phyloP scores from a whole-genome alignment of 2,888 invertebrate genomes.

The Pseudococcus jackbeardsleyi region DNA sequence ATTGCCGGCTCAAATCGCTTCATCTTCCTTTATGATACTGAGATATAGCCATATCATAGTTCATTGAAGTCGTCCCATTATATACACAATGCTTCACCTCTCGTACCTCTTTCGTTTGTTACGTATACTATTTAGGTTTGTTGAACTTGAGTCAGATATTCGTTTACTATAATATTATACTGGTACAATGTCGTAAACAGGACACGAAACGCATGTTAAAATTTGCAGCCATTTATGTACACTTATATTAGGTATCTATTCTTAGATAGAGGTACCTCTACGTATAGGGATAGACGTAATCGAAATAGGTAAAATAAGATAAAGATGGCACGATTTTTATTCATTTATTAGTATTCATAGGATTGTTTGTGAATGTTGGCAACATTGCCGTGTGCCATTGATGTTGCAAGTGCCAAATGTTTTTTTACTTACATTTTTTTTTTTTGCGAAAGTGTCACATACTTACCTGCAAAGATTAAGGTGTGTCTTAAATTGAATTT shows the following conservation, averaged over 20 bases:
- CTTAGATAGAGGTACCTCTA: too few relatives aligned
- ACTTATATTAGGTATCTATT: neutral
- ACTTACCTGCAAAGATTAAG: too few relatives aligned
- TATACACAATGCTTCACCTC: neutral
- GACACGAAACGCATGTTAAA: conserved; percentile 11
- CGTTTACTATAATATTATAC: neutral
- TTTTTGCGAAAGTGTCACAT: too few relatives aligned
- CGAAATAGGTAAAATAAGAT: neutral
- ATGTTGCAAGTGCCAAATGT: neutral
- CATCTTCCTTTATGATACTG: conserved; percentile 61
- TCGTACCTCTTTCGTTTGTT: neutral
- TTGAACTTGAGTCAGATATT: conserved; percentile 44
- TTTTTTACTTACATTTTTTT: too few relatives aligned
- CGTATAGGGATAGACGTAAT: neutral
- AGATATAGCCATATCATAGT: conserved; percentile 21
- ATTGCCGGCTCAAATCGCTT: conserved; percentile 58
- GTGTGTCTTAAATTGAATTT: too few relatives aligned
- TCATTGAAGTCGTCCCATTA: conserved; percentile 49
- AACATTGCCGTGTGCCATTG: neutral
- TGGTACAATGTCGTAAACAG: conserved; percentile 40
- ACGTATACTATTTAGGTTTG: conserved; percentile 18
- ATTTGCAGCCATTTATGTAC: neutral
- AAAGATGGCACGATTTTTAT: neutral
- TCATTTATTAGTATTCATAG: conserved; percentile 1
- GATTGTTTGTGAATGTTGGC: neutral